Percentiles rank a stretch among this genome's conserved stretches.
Evolutionary conservation across 2,888 invertebrate species (phyloP).

Genomic region (Drosophila mercatorum): DNA sequence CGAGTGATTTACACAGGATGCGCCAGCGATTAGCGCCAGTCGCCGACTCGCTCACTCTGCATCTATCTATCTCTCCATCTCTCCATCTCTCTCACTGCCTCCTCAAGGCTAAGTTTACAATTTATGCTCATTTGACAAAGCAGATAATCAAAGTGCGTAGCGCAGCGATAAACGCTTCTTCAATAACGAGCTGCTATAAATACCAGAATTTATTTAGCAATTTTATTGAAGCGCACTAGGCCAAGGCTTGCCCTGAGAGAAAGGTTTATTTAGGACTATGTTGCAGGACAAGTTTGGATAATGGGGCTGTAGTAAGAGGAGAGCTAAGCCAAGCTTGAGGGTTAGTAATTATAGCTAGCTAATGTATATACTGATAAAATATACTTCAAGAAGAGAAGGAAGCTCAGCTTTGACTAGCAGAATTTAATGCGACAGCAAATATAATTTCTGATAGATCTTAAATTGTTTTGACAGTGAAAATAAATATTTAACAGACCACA

Average conservation of each 20-base stretch:
- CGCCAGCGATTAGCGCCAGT: constrained; percentile 48
- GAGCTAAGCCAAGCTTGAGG: not conserved
- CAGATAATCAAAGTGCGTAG: constrained; percentile 6
- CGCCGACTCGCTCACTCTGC: constrained; percentile 4
- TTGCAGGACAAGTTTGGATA: not conserved
- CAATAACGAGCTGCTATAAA: not conserved
- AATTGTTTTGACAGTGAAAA: not conserved
- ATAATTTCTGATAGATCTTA: not conserved
- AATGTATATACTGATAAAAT: no score
- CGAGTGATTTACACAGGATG: constrained; percentile 65
- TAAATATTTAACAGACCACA: not conserved
- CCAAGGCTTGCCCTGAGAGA: not conserved
- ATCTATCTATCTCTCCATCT: not conserved
- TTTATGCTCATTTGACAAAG: constrained; percentile 17
- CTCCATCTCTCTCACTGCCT: not conserved
- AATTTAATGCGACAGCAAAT: not conserved
- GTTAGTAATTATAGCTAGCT: not conserved
- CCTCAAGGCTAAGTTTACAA: constrained; percentile 18
- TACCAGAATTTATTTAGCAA: not conserved
- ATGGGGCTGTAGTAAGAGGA: not conserved
- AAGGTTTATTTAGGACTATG: not conserved
- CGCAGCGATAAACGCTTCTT: not conserved
- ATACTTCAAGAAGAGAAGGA: no score
- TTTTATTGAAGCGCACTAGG: not conserved
- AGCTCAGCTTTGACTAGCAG: no score